A percentile compares a stretch with the other conserved stretches of the same genome.
These are phyloP conservation scores for Oryzias javanicus DNA, from an alignment of 2,113 vertebrate genomes.

Conservation along the genomic window DNA sequence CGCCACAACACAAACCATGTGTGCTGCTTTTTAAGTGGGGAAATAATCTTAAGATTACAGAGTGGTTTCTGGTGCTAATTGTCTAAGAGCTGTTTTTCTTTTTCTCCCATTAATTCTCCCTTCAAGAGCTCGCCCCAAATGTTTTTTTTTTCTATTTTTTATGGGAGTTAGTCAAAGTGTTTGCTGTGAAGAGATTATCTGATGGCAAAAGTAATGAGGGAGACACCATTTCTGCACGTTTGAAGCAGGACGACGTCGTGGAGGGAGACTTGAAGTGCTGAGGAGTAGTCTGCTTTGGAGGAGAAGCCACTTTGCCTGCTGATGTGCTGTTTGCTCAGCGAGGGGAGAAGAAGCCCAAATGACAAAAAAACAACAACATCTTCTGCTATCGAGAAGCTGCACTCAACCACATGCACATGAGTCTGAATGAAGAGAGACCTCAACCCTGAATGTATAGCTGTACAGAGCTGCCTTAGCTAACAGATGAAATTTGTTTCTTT, in stretches of 20 bases:
- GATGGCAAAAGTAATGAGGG: constrained; percentile 59
- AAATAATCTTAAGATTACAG: constrained; percentile 77
- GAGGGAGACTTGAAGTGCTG: constrained; percentile 62
- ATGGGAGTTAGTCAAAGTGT: constrained; percentile 63
- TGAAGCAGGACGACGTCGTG: constrained; percentile 57
- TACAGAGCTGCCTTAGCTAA: no score
- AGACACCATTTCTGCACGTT: constrained; percentile 55
- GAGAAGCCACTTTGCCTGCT: constrained; percentile 46
- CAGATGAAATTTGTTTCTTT: no score
- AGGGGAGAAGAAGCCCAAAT: constrained; percentile 41
- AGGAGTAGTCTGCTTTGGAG: constrained; percentile 44
- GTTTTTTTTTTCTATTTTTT: constrained; percentile 34
- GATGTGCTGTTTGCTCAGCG: constrained; percentile 55
- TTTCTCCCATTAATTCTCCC: constrained; percentile 64
- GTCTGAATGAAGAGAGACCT: constrained; percentile 11
- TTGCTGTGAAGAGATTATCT: constrained; percentile 65
- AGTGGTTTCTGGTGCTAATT: constrained; percentile 75
- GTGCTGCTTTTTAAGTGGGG: constrained; percentile 76
- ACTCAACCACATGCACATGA: constrained; percentile 16
- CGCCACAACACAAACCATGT: constrained; percentile 70
- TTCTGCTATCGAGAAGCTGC: constrained; percentile 19
- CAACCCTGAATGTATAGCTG: no score
- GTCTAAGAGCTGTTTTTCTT: constrained; percentile 74
- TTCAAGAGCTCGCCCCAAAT: constrained; percentile 60
- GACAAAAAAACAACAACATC: no score